Base-by-base conservation (phyloP, 1,140 invertebrate species). In the Neotoxoptera formosana region DNA sequence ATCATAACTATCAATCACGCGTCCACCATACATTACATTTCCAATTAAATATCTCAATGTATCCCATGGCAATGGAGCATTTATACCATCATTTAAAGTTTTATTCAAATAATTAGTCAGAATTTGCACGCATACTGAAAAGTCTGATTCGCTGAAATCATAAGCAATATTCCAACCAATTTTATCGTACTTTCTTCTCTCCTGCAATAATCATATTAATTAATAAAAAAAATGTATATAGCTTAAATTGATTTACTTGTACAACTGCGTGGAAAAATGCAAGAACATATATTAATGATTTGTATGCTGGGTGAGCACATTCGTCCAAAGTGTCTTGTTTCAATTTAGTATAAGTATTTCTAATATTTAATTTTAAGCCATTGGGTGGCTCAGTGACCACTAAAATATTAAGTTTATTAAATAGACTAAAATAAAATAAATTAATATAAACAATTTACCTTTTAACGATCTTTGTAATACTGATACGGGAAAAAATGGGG, bases 131-230 rank as follows among this genome's bases (percentile, higher is more conserved):
- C 97, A 98, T 30, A 98, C 98, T 93, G 97, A 96, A 95, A 98
- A 99, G 95, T 99, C 98, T 0, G 97, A 97, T 95, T 98, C 98
- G 94, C 98, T 98, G 95, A 99, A 99, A 95, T 99, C 98, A 95
- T 99, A 99, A 83, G 96, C 96, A 93, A 99, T 98, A 95, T 99
- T 99, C 98, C 98, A 99, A 4, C 98, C 98, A 93, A 98, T 97
- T 95, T 99, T 99, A 94, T 97, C 97, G 95, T 98, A 99, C 95
- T 98, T 98, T 94, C 98, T 96, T 86, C 98, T 96, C 95, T 99
- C 98, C 91, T 93, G 34, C 0, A 25, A 45, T 92, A 7, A 96
- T 30, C 2, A 34, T 36, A 25, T 11, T 56, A 9, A 48, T 47
- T 34, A 56, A 25, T 23, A 89, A 1, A 25, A 25, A 56, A 89